Percentiles rank a stretch among this genome's conserved stretches.
These are phyloP conservation scores for Mythimna ferrago DNA, from an alignment of 2,888 invertebrate species.

Conservation along the genomic window DNA sequence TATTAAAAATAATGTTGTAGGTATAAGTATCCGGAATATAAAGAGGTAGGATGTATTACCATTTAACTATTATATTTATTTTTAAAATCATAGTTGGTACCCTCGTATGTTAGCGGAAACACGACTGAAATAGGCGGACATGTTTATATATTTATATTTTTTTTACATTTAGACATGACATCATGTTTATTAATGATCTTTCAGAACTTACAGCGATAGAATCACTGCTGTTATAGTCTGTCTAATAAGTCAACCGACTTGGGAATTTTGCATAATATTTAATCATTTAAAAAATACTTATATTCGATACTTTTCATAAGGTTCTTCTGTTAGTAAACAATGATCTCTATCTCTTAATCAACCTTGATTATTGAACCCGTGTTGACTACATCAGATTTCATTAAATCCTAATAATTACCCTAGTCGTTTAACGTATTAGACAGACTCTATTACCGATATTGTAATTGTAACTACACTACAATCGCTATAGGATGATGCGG, in stretches of 20 bases:
- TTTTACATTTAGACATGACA: conserved; percentile 15
- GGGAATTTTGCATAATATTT: no score
- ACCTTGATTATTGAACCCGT: no score
- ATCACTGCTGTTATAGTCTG: neutral
- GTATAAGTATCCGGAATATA: conserved; percentile 6
- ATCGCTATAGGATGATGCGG: no score
- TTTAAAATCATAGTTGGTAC: conserved; percentile 18
- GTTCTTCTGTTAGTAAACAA: no score
- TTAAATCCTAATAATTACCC: no score
- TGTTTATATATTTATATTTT: conserved; percentile 30
- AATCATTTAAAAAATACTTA: no score
- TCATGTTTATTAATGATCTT: conserved; percentile 29
- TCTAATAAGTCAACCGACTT: no score
- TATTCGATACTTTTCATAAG: no score
- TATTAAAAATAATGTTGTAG: no score
- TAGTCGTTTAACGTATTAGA: no score
- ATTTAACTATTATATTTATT: conserved; percentile 15
- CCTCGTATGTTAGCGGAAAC: conserved; percentile 17
- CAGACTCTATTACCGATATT: neutral
- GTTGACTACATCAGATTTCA: no score
- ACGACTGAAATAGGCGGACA: conserved; percentile 23
- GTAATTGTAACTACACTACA: neutral
- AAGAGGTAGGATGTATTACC: neutral
- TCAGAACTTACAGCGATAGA: neutral
- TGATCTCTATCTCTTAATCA: no score